phyloP scores from a whole-genome alignment of 1,140 invertebrate species.

The Charaxes varanes region DNA sequence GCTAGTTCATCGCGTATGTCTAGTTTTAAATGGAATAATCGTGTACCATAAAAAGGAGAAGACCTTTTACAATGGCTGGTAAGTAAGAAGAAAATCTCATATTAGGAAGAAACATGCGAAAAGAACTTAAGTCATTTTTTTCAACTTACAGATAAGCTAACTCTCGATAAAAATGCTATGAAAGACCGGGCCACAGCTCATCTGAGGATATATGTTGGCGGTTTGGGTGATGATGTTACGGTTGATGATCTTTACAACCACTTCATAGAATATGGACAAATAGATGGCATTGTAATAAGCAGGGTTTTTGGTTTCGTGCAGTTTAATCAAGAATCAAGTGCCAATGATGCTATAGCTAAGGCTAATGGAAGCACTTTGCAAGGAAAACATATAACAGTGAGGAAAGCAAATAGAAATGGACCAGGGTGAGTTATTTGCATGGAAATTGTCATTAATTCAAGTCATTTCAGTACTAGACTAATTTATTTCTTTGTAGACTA shows the following conservation, averaged over 20 bases:
- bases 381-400: constrained; percentile 78
- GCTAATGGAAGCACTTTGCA: constrained; percentile 82
- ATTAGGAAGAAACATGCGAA: neutral
- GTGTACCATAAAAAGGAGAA: too few species aligned
- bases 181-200: constrained; percentile 81
- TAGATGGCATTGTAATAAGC: constrained; percentile 82
- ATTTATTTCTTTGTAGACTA: too few species aligned
- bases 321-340: constrained; percentile 83
- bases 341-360: constrained; percentile 81
- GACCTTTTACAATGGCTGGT: constrained; percentile 24
- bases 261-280: constrained; percentile 81
- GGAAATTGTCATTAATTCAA: too few species aligned
- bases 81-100: neutral
- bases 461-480: too few species aligned
- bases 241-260: constrained; percentile 82
- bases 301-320: constrained; percentile 91
- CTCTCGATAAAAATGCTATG: constrained; percentile 63
- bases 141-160: constrained; percentile 50
- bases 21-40: too few species aligned
- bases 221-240: constrained; percentile 78
- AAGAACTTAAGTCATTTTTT: neutral
- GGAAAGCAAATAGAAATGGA: constrained; percentile 68
- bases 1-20: too few species aligned
- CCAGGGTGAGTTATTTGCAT: constrained; percentile 15
- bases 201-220: constrained; percentile 85